A percentile compares a stretch with the other conserved stretches of the same genome.
These are phyloP conservation scores for Drosophila punjabiensis DNA, from an alignment of 1,140 invertebrate genomes.

Conservation along the genomic window DNA sequence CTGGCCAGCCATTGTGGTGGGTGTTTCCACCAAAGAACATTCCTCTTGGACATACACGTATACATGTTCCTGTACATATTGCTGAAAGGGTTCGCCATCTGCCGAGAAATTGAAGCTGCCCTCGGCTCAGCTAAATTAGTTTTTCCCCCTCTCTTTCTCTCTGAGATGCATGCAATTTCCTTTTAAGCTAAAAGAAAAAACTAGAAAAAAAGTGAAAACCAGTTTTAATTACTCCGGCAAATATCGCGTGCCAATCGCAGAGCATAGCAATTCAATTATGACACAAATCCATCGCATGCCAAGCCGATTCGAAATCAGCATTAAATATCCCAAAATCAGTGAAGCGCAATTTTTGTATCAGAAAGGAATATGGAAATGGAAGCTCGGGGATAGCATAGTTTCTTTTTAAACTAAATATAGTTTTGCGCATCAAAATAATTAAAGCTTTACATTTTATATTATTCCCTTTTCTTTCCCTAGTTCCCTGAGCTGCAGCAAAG, in stretches of 20 bases:
- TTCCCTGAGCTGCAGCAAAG: background rate
- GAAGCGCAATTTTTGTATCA: conserved; percentile 34
- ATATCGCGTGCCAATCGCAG: conserved; percentile 57
- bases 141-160: conserved; percentile 8
- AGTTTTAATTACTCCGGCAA: conserved; percentile 63
- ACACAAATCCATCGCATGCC: conserved; percentile 77
- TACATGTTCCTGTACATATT: background rate
- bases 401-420: background rate
- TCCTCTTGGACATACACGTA: conserved; percentile 13
- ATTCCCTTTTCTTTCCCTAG: background rate
- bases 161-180: conserved; percentile 30
- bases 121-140: conserved; percentile 30
- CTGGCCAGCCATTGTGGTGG: conserved; percentile 49
- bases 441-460: background rate
- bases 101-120: conserved; percentile 28
- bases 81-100: conserved; percentile 38
- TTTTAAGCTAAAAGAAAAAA: conserved; percentile 28
- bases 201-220: conserved; percentile 67
- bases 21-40: conserved; percentile 43
- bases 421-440: background rate
- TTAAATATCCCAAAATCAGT: conserved; percentile 61
- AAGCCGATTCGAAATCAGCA: conserved; percentile 27
- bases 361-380: background rate
- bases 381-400: background rate
- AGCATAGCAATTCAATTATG: conserved; percentile 71